Evolutionary conservation across 2,113 vertebrate species (phyloP).

Genomic region (Campylorhamphus procurvoides): DNA sequence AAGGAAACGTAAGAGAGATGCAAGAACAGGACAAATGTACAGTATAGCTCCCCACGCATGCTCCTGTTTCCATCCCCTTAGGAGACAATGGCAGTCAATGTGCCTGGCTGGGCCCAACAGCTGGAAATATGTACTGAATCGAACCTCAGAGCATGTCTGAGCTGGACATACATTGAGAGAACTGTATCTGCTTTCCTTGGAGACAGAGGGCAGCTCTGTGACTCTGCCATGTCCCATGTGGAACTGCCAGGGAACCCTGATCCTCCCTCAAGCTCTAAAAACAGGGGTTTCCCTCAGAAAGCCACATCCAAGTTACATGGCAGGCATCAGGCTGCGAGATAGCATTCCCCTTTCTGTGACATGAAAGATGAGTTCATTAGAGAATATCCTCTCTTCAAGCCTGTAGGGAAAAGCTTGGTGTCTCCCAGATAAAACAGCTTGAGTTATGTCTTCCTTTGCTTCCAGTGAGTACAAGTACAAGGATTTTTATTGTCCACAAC

Average conservation of each 20-base stretch:
- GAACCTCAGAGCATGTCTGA: not conserved
- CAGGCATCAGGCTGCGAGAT: not conserved
- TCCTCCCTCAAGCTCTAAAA: not conserved
- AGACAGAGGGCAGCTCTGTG: not conserved
- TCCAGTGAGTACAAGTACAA: constrained; percentile 34
- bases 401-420: constrained; percentile 53
- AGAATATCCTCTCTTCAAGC: constrained; percentile 64
- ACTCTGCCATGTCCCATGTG: not conserved
- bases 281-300: not conserved
- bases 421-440: constrained; percentile 46
- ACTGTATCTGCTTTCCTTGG: not conserved
- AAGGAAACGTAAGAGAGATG: not conserved
- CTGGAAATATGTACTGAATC: not conserved
- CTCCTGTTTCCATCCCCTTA: not conserved
- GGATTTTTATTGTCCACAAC: constrained; percentile 29
- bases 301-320: not conserved
- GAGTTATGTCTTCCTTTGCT: constrained; percentile 60
- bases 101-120: not conserved
- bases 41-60: not conserved
- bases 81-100: constrained; percentile 23
- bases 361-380: constrained; percentile 59
- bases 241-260: not conserved
- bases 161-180: not conserved
- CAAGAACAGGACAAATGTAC: not conserved
- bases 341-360: constrained; percentile 20